Evolutionary conservation across 2,113 vertebrate genomes (phyloP), one percentile per base, ranked within the genome.

Genomic region (Cryptotis parvus): DNA sequence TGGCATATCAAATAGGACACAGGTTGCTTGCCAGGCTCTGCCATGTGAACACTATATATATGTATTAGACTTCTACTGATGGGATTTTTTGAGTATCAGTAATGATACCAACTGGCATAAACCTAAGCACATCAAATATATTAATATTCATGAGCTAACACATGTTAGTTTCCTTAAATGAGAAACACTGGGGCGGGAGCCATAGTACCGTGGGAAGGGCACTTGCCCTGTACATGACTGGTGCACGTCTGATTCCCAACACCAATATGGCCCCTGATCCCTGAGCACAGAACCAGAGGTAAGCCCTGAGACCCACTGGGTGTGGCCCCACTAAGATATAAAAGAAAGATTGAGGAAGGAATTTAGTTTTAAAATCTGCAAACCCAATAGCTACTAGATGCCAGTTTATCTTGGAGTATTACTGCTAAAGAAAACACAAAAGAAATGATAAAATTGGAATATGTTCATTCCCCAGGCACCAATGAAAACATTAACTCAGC

Each of bases 371-470:
- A 37, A 84, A 78, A 87, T 74, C 26, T n/a, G 24, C 73, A 75
- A 75, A 29, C n/a, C 6, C 70, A 76, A 65, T 41, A 76, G 77
- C 31, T 88, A 74, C 87, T 73, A 63, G 89, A 88, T 69, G 20
- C 9, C 75, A 77, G 9, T 72, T 87, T 55, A 69, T 63, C 31
- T 68, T 80, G 70, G 92, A 79, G 3, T 81, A 76, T 41, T 84
- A 58, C 7, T 58, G 18, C 55, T 58, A 55, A 55, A 55, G 18
- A 18, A 58, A 4, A 58, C 45, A 35, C n/a, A 85, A 37, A 93
- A 78, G 49, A 41, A 69, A 61, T 89, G 4, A 74, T 68, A 77
- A 76, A 76, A 63, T 61, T 69, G 29, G 73, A 76, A 31, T 43
- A 77, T 37, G 68, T 65, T 24, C 55, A n/a, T n/a, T 84, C 68